Base-by-base conservation (phyloP, 2,113 vertebrate species). In the Indicator maculatus region DNA sequence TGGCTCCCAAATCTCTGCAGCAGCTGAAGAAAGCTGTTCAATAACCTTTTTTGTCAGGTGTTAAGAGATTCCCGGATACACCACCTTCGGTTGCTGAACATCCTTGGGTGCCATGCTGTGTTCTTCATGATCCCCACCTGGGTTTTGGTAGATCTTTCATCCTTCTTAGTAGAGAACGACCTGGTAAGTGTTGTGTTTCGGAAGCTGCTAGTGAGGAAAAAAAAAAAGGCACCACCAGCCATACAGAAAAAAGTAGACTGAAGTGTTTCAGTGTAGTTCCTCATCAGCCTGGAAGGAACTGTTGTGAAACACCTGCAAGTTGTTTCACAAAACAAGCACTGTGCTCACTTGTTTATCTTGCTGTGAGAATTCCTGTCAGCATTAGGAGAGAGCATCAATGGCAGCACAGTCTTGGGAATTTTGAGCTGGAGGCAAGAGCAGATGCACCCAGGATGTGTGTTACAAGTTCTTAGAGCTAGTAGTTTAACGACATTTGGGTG, bases 111-210 rank as follows among this genome's bases (percentile, higher is more conserved):
- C 92, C 98, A 99, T 2, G 99, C 99, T 0, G 97, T 99, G 27
- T 98, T 99, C 93, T 99, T 99, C 96, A 99, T 99, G 99, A 97
- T 99, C 89, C 99, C 99, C 33, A 99, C 99, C 0, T 99, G 99
- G 99, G 98, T 99, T 38, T 97, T 99, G 87, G 98, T 99, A 24
- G 99, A 99, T 94, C 98, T 99, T 39, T 99, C 99, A 2, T 96
- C 98, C 36, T 99, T 99, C 97, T 97, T 99, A 38, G 98, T 99
- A 8, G 98, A 99, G 78, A 98, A 98, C 38, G 98, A 99, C 93
- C 92, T 99, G 98, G 99, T 99, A 93, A 98, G 99, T 95, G 67
- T n/a, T 26, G 11, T 18, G 1, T 33, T 88, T 33, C 28, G 45
- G 72, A 58, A 74, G 26, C n/a, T 50, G 2, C 39, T 66, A 0